A percentile compares a stretch with the other conserved stretches of the same genome.
These are phyloP conservation scores for Alces alces DNA, from an alignment of 2,113 vertebrate genomes.

Conservation along the genomic window DNA sequence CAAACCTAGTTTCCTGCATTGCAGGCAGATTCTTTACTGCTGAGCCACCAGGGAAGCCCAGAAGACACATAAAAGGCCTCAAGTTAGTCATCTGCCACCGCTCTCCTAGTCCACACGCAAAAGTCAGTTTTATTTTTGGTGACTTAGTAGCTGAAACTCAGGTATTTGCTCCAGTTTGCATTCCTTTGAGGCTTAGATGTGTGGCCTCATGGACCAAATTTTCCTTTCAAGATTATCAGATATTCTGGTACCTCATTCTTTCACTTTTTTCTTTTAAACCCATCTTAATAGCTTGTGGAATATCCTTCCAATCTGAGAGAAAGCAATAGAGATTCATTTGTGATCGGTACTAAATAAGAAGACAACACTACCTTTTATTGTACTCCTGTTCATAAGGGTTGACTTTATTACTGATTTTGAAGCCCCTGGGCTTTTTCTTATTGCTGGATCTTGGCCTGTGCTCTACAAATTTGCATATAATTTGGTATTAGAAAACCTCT, in stretches of 20 bases:
- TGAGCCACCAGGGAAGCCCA: neutral
- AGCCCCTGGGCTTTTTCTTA: neutral
- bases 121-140: neutral
- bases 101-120: neutral
- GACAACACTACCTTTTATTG: neutral
- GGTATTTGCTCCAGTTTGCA: neutral
- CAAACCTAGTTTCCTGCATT: neutral
- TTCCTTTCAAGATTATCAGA: neutral
- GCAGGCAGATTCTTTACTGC: neutral
- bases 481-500: neutral
- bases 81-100: accelerated
- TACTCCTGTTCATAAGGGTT: neutral
- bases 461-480: neutral
- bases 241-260: neutral
- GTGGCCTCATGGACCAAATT: neutral
- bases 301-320: neutral
- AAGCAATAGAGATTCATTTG: neutral
- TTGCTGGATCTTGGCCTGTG: neutral
- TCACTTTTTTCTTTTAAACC: neutral
- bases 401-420: neutral
- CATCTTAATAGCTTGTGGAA: neutral
- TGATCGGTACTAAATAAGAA: neutral
- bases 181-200: neutral
- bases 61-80: neutral
- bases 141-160: neutral